These are phyloP conservation scores for Caenorhabditis sinica DNA, from an alignment of 2,888 invertebrate species.

Conservation along the genomic window DNA sequence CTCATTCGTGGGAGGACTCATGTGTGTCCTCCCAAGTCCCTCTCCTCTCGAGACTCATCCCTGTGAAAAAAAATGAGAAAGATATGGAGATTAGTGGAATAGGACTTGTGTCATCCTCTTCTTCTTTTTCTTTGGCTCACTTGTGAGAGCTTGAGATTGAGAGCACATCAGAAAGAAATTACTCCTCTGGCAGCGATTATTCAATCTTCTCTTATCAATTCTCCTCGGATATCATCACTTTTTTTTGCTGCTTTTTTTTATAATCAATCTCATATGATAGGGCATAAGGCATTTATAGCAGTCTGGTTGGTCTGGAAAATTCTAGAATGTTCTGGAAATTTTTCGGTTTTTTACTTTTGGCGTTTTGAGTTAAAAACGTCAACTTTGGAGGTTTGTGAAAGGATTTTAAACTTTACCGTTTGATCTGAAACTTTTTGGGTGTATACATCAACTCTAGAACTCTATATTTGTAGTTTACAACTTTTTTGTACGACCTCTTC, in stretches of 20 bases:
- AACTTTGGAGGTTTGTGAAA: no score
- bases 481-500: no score
- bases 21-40: not conserved
- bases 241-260: not conserved
- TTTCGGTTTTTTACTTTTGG: no score
- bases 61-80: not conserved
- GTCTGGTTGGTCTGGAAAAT: no score
- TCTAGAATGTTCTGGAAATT: not conserved
- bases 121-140: no score
- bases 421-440: no score
- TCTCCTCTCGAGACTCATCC: not conserved
- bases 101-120: slow-evolving; percentile 19
- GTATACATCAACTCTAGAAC: no score
- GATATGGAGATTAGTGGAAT: slow-evolving; percentile 25
- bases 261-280: not conserved
- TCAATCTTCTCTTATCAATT: not conserved
- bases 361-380: no score
- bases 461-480: no score
- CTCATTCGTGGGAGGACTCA: slow-evolving; percentile 7
- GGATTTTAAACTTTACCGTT: no score
- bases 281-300: not conserved
- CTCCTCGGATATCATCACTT: slow-evolving; percentile 18
- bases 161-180: no score
- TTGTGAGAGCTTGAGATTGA: slow-evolving; percentile 6
- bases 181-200: not conserved